Evolutionary conservation across 2,113 vertebrate species (phyloP).

Genomic region (Neogobius melanostomus): DNA sequence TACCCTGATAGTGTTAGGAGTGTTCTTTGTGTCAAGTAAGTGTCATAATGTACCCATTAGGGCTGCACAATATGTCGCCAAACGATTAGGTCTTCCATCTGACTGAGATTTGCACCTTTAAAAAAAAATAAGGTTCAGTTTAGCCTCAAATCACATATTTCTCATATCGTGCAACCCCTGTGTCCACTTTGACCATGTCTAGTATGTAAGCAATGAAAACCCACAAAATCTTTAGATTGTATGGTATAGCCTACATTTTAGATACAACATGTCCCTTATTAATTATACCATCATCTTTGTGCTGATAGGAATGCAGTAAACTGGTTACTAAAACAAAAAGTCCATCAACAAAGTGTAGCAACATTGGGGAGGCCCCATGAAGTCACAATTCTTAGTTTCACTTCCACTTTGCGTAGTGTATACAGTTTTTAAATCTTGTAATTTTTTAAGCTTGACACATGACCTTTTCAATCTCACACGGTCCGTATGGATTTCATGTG

Average conservation of each 20-base stretch:
- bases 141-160: too few relatives aligned
- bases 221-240: not conserved
- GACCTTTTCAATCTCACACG: constrained; percentile 1
- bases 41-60: not conserved
- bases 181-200: too few relatives aligned
- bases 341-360: constrained; percentile 31
- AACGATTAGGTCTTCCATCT: too few relatives aligned
- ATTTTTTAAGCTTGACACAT: constrained; percentile 1
- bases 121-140: too few relatives aligned
- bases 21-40: constrained; percentile 12
- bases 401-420: constrained; percentile 15
- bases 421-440: not conserved
- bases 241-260: not conserved
- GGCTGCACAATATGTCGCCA: not conserved
- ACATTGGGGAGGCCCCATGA: constrained; percentile 1
- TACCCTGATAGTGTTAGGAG: constrained; percentile 8
- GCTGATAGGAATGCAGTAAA: constrained; percentile 27
- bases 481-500: constrained; percentile 25
- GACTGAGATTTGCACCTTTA: too few relatives aligned
- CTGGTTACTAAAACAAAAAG: constrained; percentile 14
- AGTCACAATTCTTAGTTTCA: constrained; percentile 20
- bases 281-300: constrained; percentile 40
- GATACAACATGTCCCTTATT: constrained; percentile 40
- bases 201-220: not conserved
- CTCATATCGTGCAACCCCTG: too few relatives aligned